Evolutionary conservation across 2,113 vertebrate species (phyloP), one percentile per base, ranked within the genome.

Genomic region (Pyrgilauda ruficollis): DNA sequence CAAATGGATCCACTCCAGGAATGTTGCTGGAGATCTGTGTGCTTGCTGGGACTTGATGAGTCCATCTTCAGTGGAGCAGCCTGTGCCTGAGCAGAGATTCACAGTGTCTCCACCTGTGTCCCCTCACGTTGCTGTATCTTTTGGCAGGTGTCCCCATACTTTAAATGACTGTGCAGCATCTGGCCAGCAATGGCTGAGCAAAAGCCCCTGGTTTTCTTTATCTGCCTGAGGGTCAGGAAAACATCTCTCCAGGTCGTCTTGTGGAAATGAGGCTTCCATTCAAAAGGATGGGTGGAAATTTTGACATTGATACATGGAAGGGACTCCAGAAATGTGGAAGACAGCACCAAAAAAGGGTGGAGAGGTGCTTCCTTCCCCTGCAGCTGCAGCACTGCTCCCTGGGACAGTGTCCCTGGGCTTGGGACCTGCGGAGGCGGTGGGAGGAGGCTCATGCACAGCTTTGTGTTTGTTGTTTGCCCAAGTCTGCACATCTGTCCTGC

Each of bases 301-400:
- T 10, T 70, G 64, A n/a, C 35, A 15, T 33, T 53, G 30, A 1
- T 19, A 14, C 13, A 7, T 12, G 75, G 59, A 30, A 89, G 52
- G 31, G 66, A n/a, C 76, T 81, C 31, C 27, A 15, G 13, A 31
- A 67, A 62, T 19, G 47, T 53, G 64, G 88, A 88, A 37, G 70
- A n/a, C 33, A 56, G 56, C 92, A 67, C 76, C 68, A n/a, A 58
- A 63, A 24, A 11, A 31, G 19, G 46, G 20, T 31, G 52, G 47
- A 88, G 64, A 87, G 76, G 6, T 63, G 41, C 35, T 89, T 87
- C 86, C 81, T 89, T 91, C 64, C 75, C 61, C 44, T 70, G 80
- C 70, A 78, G 70, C 84, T 50, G 44, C 80, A 70, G 77, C 63
- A 5, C 5, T 77, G 78, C 75, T 84, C 76, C 47, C 62, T 39